These are phyloP conservation scores for Cygnus olor DNA, from an alignment of 2,797 vertebrate species.

Conservation along the genomic window DNA sequence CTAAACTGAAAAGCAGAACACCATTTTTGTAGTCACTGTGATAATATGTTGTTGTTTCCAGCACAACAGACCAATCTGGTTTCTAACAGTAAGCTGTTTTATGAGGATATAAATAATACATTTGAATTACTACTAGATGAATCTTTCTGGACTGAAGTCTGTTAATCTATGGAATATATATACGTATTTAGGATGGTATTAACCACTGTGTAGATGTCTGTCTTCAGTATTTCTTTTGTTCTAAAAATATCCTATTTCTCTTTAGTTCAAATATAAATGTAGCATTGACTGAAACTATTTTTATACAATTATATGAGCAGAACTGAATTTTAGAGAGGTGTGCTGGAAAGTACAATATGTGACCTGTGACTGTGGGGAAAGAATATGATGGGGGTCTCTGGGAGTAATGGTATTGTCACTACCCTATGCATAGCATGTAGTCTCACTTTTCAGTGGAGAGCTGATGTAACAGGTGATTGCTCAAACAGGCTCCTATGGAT, in stretches of 20 bases:
- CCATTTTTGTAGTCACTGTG: neutral
- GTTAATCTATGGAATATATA: slow-evolving; percentile 2
- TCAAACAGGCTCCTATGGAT: neutral
- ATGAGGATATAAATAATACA: slow-evolving; percentile 23
- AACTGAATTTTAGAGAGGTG: neutral
- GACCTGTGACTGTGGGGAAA: neutral
- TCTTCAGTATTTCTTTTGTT: neutral
- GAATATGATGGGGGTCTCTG: neutral
- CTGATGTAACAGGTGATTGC: neutral
- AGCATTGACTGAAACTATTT: neutral
- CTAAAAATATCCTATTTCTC: neutral
- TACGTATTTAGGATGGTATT: neutral
- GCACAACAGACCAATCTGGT: neutral
- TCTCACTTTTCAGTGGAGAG: neutral
- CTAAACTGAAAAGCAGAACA: neutral
- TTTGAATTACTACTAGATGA: neutral
- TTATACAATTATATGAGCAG: neutral
- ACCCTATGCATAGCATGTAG: neutral
- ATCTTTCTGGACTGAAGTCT: slow-evolving; percentile 22
- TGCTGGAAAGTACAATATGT: neutral
- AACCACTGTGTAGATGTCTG: neutral
- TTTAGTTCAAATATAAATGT: neutral
- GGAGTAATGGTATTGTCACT: neutral
- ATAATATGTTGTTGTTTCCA: slow-evolving; percentile 15
- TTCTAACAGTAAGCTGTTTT: slow-evolving; percentile 19